These are phyloP conservation scores for Barbus barbus DNA, from an alignment of 2,113 vertebrate species.

Conservation along the genomic window DNA sequence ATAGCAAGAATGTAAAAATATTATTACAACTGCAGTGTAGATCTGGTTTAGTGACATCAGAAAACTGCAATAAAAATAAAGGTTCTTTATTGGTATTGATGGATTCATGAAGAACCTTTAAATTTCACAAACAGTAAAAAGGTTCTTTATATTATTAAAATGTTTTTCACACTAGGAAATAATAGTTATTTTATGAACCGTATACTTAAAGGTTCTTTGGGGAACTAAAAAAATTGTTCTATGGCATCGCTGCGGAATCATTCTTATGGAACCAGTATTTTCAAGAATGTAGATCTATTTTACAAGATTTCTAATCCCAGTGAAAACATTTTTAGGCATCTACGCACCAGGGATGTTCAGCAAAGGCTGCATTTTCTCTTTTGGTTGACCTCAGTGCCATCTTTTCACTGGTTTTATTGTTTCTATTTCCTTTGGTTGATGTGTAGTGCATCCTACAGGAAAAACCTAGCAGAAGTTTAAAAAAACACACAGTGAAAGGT, in stretches of 20 bases:
- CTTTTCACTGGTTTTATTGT: not conserved
- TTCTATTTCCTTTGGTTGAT: not conserved
- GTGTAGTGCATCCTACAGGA: not conserved
- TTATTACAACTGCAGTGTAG: not conserved
- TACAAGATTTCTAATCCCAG: not conserved
- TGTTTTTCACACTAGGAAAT: too few species aligned
- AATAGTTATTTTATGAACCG: too few species aligned
- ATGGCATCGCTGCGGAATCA: too few species aligned
- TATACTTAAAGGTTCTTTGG: too few species aligned
- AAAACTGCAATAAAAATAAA: not conserved
- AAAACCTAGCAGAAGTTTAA: not conserved
- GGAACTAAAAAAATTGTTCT: too few species aligned
- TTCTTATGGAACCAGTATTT: not conserved
- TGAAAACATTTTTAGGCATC: not conserved
- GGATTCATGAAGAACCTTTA: too few species aligned
- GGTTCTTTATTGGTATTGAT: too few species aligned
- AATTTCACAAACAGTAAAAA: too few species aligned
- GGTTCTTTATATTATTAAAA: too few species aligned
- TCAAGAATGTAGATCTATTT: not conserved
- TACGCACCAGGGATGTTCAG: not conserved
- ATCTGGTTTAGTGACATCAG: not conserved
- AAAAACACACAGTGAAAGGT: not conserved
- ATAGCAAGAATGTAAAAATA: not conserved
- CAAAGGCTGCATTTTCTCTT: not conserved
- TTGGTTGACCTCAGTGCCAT: not conserved